Evolutionary conservation across 1,140 invertebrate genomes (phyloP).

Genomic region (Hormaphis cornu): DNA sequence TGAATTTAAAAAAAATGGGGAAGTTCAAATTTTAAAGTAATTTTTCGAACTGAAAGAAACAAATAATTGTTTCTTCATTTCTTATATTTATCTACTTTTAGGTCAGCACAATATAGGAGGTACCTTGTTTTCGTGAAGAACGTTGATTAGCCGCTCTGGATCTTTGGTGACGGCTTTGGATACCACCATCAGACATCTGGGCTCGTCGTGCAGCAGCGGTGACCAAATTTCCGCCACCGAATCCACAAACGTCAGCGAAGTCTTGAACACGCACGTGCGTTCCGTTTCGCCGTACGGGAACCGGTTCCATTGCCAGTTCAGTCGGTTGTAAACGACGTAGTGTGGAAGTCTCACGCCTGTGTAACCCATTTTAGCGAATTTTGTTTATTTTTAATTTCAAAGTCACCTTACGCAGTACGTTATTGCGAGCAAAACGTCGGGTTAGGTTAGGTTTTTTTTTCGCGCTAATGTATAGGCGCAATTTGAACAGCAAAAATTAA

Average conservation of each 20-base stretch:
- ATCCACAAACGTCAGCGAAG: constrained; percentile 79
- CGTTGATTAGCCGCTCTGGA: constrained; percentile 57
- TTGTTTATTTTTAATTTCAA: too few relatives aligned
- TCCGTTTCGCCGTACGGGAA: constrained; percentile 62
- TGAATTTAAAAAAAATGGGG: not conserved
- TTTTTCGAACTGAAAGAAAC: not conserved
- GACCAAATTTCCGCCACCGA: constrained; percentile 78
- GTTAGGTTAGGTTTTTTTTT: too few relatives aligned
- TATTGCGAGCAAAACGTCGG: too few relatives aligned
- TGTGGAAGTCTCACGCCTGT: constrained; percentile 73
- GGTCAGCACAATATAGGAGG: too few relatives aligned
- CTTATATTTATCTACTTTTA: too few relatives aligned
- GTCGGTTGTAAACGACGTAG: constrained; percentile 63
- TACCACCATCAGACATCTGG: constrained; percentile 55
- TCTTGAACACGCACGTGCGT: constrained; percentile 68
- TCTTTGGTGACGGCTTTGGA: constrained; percentile 60
- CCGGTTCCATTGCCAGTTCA: constrained; percentile 72
- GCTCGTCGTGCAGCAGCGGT: constrained; percentile 56
- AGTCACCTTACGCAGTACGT: too few relatives aligned
- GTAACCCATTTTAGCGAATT: constrained; percentile 33
- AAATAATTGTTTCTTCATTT: too few relatives aligned
- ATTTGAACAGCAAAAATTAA: not conserved
- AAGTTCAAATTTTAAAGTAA: not conserved
- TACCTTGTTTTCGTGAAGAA: constrained; percentile 61
- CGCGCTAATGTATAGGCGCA: not conserved